A percentile compares a stretch with the other conserved stretches of the same genome.
These are phyloP conservation scores for Medauroidea extradentata DNA, from an alignment of 1,140 invertebrate species.

Conservation along the genomic window DNA sequence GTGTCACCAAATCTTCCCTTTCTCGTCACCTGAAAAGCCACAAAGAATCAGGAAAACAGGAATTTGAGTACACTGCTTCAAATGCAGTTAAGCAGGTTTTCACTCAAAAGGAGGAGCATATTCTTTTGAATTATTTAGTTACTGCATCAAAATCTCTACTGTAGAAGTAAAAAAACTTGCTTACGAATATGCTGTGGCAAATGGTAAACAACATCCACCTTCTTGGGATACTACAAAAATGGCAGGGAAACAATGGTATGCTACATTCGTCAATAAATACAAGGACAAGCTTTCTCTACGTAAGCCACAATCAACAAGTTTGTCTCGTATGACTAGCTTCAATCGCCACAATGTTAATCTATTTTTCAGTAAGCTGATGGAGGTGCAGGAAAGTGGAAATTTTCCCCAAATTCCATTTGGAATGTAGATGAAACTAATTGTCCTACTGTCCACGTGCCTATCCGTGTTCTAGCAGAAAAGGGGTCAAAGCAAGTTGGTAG, in stretches of 20 bases:
- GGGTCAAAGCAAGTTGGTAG: constrained; percentile 31
- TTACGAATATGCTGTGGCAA: constrained; percentile 33
- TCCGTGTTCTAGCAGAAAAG: constrained; percentile 22
- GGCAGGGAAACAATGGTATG: constrained; percentile 41
- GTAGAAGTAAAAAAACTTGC: constrained; percentile 28
- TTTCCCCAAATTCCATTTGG: constrained; percentile 5
- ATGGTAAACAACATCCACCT: constrained; percentile 26
- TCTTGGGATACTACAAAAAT: constrained; percentile 27
- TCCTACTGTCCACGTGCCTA: constrained; percentile 28
- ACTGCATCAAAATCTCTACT: constrained; percentile 29
- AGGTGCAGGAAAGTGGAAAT: constrained; percentile 1
- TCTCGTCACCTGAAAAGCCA: not conserved
- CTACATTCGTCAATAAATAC: constrained; percentile 34
- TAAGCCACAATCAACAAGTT: constrained; percentile 13
- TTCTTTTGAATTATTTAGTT: constrained; percentile 26
- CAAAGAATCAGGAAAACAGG: not conserved
- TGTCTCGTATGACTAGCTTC: constrained; percentile 10
- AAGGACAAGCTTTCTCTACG: constrained; percentile 21
- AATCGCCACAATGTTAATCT: constrained; percentile 10
- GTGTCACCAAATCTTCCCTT: not conserved
- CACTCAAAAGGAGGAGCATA: constrained; percentile 10
- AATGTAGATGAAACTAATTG: constrained; percentile 22
- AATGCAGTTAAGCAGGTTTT: constrained; percentile 10
- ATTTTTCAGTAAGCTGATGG: constrained; percentile 9
- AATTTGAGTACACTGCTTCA: not conserved